These are phyloP conservation scores for Tragelaphus imberbis DNA, from an alignment of 2,113 vertebrate species.

Conservation along the genomic window DNA sequence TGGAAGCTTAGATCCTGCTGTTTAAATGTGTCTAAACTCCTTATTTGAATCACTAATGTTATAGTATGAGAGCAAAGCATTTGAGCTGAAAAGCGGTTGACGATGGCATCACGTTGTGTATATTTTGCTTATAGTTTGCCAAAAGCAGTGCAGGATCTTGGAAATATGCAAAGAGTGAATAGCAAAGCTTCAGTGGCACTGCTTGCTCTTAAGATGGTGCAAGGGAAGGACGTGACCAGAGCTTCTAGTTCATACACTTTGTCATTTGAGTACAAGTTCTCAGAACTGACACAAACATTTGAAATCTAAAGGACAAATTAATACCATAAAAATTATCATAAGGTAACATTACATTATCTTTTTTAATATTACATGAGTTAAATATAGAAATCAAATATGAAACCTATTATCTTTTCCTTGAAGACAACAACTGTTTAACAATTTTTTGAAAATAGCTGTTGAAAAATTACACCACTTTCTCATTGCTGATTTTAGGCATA, in stretches of 20 bases:
- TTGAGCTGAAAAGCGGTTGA: background rate
- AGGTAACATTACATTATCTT: background rate
- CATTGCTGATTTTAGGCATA: background rate
- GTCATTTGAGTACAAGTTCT: background rate
- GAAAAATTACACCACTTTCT: background rate
- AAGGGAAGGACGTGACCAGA: background rate
- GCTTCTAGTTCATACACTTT: background rate
- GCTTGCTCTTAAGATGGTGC: too few relatives aligned
- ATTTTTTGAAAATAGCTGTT: background rate
- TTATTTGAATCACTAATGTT: background rate
- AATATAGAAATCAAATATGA: background rate
- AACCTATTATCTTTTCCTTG: background rate
- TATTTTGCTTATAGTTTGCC: background rate
- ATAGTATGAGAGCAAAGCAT: rapidly evolving
- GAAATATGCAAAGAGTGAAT: background rate
- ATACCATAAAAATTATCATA: background rate
- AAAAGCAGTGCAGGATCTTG: background rate
- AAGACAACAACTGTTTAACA: background rate
- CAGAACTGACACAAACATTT: background rate
- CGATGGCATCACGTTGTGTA: rapidly evolving
- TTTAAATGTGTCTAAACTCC: background rate
- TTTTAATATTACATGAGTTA: background rate
- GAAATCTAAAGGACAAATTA: background rate
- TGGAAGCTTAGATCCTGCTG: rapidly evolving
- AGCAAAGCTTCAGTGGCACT: too few relatives aligned